Evolutionary conservation across 2,113 vertebrate species (phyloP).

Genomic region (Aspidoscelis tigris): DNA sequence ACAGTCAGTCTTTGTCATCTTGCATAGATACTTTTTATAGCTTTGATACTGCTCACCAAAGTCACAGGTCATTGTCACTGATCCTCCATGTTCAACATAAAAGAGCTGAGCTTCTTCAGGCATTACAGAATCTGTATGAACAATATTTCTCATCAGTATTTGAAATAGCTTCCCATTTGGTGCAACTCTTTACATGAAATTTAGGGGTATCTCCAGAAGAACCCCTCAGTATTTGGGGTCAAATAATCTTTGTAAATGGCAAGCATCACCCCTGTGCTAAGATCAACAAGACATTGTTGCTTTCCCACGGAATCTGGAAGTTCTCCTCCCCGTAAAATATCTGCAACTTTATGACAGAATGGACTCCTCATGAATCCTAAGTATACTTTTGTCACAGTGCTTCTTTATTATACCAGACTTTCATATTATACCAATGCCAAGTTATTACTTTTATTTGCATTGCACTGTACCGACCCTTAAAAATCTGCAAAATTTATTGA

Average conservation of each 20-base stretch:
- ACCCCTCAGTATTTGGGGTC: too few species aligned
- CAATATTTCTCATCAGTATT: background rate
- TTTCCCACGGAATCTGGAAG: too few species aligned
- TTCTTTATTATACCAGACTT: background rate
- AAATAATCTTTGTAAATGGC: too few species aligned
- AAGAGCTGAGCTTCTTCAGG: slow-evolving; percentile 62
- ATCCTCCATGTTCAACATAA: slow-evolving; percentile 60
- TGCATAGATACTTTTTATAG: slow-evolving; percentile 62
- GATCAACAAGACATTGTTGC: too few species aligned
- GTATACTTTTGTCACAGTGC: background rate
- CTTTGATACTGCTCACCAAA: fast-evolving
- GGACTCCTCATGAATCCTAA: fast-evolving
- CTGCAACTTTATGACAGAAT: fast-evolving
- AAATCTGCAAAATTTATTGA: background rate
- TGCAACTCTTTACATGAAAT: background rate
- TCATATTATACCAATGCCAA: background rate
- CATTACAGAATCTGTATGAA: background rate
- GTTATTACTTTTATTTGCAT: background rate
- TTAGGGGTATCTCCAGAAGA: too few species aligned
- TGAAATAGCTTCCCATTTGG: background rate
- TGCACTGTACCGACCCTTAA: too few species aligned
- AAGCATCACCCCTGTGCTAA: too few species aligned
- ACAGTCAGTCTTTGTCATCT: slow-evolving; percentile 30
- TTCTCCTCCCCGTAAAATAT: too few species aligned
- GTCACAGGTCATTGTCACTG: slow-evolving; percentile 54